These are phyloP conservation scores for Sarcophaga variegata DNA, from an alignment of 2,888 invertebrate genomes.

Conservation along the genomic window DNA sequence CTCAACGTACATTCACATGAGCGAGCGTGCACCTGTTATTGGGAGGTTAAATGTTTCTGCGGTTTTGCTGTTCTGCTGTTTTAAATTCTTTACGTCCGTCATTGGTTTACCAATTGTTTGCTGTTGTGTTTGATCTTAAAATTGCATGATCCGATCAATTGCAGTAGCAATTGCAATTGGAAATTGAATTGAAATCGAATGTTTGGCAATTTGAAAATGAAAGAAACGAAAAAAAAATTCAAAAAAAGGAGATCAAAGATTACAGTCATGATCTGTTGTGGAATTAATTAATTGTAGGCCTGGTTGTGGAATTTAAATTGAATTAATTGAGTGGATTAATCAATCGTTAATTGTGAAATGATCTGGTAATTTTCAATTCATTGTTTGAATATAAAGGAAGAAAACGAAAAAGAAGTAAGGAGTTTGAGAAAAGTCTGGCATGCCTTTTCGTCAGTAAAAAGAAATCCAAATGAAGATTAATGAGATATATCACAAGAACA, in stretches of 20 bases:
- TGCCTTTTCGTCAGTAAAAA: no score
- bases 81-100: background rate
- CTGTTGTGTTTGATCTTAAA: background rate
- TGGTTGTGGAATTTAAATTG: slow-evolving; percentile 46
- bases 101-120: background rate
- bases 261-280: slow-evolving; percentile 28
- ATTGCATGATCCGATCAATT: slow-evolving; percentile 19
- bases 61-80: background rate
- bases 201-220: background rate
- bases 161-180: slow-evolving; percentile 4
- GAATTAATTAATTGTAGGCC: slow-evolving; percentile 39
- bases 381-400: background rate
- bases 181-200: slow-evolving; percentile 28
- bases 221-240: background rate
- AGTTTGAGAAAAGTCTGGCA: no score
- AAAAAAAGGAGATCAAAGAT: slow-evolving; percentile 15
- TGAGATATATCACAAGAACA: no score
- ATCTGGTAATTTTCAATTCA: background rate
- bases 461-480: no score
- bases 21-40: slow-evolving; percentile 14
- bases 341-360: slow-evolving; percentile 13
- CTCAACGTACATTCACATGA: background rate
- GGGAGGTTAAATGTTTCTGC: background rate
- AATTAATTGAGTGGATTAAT: slow-evolving; percentile 38
- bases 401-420: background rate